Evolutionary conservation across 2,888 invertebrate species (phyloP), one percentile per base, ranked within the genome.

Genomic region (Rhagophthalmus giganteus): DNA sequence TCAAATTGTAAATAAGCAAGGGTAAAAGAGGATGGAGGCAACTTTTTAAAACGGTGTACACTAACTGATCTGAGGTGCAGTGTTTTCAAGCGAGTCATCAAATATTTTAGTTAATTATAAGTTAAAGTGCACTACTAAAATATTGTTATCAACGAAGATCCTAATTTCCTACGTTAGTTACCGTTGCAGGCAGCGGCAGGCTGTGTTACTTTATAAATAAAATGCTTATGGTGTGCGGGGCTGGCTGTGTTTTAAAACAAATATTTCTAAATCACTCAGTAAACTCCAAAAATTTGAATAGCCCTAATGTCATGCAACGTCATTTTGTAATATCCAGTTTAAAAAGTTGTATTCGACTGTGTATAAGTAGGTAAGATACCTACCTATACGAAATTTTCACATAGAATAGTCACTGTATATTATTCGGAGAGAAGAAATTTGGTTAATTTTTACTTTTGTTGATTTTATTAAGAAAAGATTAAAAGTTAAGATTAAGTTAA

Each of bases 161-260:
- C 35, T 34, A 39, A 39, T 30, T 34, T 28, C 35, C 54, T 54
- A 54, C 49, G 27, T 31, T 61, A 63, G 60, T 61, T 61, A 61
- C 62, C 55, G 54, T 39, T 12, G 46, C 50, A 46, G 44, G 48
- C 33, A 46, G 34, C 39, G 32, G 44, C 49, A 49, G 41, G 51
- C 49, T 38, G 40, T 49, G 49, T 54, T 45, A 49, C 26, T 42
- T 30, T 35, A 11, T 32, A 48, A 53, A 38, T 28, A 54, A 42
- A 38, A 51, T 45, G 54, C 54, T 54, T 45, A 38, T 16, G 32
- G 62, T 64, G 64, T 62, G 64, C 61, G 63, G 61, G 63, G 62
- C 64, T 64, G 64, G 64, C 64, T 64, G 64, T 64, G 64, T 64
- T 59, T 49, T 34, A 46, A 57, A 47, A 42, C 50, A 47, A 45